These are phyloP conservation scores for Camponotus pennsylvanicus DNA, from an alignment of 1,140 invertebrate genomes.

Conservation along the genomic window DNA sequence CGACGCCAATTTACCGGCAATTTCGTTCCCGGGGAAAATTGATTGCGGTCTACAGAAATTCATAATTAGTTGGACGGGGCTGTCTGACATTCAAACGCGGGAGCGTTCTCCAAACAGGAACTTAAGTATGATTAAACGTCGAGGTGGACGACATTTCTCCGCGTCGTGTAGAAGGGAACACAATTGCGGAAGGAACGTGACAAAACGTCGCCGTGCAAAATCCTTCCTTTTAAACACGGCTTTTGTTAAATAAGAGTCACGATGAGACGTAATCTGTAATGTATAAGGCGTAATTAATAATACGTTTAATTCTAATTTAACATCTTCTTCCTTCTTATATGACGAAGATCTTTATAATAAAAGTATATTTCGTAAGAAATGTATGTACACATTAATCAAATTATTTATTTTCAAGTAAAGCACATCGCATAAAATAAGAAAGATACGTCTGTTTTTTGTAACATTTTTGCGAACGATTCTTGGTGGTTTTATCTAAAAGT, in stretches of 20 bases:
- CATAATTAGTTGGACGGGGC: conserved; percentile 74
- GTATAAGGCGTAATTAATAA: conserved; percentile 3
- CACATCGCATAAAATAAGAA: neutral
- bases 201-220: conserved; percentile 45
- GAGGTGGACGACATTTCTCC: conserved; percentile 61
- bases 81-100: conserved; percentile 64
- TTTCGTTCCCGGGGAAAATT: conserved; percentile 77
- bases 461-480: neutral
- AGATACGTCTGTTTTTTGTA: neutral
- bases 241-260: conserved; percentile 39
- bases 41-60: conserved; percentile 75
- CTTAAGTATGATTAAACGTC: conserved; percentile 74
- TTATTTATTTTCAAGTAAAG: neutral
- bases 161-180: conserved; percentile 5
- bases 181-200: conserved; percentile 58
- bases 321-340: neutral
- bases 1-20: conserved; percentile 76
- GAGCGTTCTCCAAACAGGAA: conserved; percentile 56
- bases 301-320: neutral
- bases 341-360: neutral
- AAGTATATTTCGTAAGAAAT: conserved; percentile 1
- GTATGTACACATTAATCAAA: neutral
- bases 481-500: neutral
- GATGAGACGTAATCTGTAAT: neutral
- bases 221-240: conserved; percentile 31